phyloP scores from a whole-genome alignment of 2,113 vertebrate genomes.

The Misgurnus mizolepis region DNA sequence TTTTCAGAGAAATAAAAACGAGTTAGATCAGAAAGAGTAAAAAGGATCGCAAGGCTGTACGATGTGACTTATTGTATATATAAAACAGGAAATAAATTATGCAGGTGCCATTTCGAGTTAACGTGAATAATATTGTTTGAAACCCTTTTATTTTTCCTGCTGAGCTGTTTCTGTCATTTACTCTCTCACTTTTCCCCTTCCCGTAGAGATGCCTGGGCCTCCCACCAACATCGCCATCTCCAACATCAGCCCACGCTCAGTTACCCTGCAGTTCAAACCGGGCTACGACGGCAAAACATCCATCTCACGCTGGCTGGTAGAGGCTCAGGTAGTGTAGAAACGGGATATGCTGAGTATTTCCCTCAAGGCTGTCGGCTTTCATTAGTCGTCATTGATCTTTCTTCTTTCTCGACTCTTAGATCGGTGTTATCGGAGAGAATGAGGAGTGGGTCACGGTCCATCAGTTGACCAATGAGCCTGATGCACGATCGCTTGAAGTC shows the following conservation, averaged over 20 bases:
- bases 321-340: conserved; percentile 84
- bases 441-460: conserved; percentile 89
- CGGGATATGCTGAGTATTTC: not conserved
- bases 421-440: conserved; percentile 85
- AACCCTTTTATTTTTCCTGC: not conserved
- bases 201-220: conserved; percentile 88
- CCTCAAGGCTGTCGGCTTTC: conserved; percentile 42
- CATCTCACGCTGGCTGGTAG: conserved; percentile 94
- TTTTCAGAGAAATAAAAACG: not conserved
- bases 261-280: conserved; percentile 91
- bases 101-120: not conserved
- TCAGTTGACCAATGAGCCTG: conserved; percentile 87
- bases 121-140: not conserved
- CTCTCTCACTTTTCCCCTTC: not conserved
- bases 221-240: conserved; percentile 95
- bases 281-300: conserved; percentile 97
- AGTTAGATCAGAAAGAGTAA: not conserved
- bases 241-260: conserved; percentile 91
- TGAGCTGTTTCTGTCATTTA: not conserved
- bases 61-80: not conserved
- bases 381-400: conserved; percentile 12
- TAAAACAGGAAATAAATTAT: not conserved
- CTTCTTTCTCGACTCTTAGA: conserved; percentile 68
- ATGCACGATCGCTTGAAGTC: conserved; percentile 88
- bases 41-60: not conserved